Evolutionary conservation across 2,888 invertebrate genomes (phyloP), one percentile per base, ranked within the genome.

Genomic region (Cerastis rubricosa): DNA sequence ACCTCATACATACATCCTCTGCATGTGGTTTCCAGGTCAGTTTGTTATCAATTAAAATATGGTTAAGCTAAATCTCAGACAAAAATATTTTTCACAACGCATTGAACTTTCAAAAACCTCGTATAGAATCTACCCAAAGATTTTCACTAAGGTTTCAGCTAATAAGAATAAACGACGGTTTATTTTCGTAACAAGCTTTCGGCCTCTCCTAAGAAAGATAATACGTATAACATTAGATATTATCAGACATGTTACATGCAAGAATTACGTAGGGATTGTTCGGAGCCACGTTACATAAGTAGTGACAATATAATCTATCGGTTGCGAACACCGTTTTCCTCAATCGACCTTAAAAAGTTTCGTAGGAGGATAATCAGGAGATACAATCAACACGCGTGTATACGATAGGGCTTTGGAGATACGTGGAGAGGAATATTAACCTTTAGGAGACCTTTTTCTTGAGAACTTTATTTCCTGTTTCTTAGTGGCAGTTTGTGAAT

Each of bases 231-330:
- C 74, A 74, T 86, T 71, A 71, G 79, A 83, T 83, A 78, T 74
- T 86, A 83, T 83, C 86, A 78, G 78, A 29, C 64, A 73, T 83
- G 71, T 83, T 57, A 86, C 79, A 81, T 68, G 70, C 67, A 70
- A 71, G 77, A 78, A 88, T 84, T 86, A 76, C 79, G 76, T 57
- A 75, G 54, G 59, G 74, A 81, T 80, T 69, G 81, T 71, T 78
- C 72, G 40, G 25, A 68, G 69, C 35, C 29, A 74, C 59, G 79
- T 81, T 74, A 81, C 74, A 69, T 81, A 84, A 86, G 75, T 84
- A 79, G 78, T 81, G 85, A 83, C 86, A 80, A 67, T 63, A 73
- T 86, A 86, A 88, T 87, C 79, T 88, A 86, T 88, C 64, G 81
- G 67, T 68, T 70, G 66, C 64, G 74, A 63, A 72, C 57, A 78